phyloP scores from a whole-genome alignment of 2,113 vertebrate species.

The Glareola pratincola region DNA sequence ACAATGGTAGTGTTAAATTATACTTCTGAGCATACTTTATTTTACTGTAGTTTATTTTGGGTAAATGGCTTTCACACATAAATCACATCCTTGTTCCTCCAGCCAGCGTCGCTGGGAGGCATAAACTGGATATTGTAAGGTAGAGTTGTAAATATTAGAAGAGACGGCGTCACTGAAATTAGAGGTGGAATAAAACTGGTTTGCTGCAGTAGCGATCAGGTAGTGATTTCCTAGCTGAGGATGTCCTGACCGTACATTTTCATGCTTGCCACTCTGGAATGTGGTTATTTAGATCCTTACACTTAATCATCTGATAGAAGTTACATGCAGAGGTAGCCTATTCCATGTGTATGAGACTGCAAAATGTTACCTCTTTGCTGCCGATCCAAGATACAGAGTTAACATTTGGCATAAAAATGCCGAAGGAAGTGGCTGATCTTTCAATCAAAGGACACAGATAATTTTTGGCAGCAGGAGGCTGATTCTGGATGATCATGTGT shows the following conservation, averaged over 20 bases:
- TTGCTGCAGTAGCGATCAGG: not conserved
- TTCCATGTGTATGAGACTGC: not conserved
- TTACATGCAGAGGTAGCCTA: not conserved
- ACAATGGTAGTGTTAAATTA: not conserved
- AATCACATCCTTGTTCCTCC: not conserved
- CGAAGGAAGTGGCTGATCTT: not conserved
- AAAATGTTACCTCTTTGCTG: not conserved
- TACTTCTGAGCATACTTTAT: not conserved
- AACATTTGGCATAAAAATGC: not conserved
- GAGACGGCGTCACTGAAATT: rapidly evolving
- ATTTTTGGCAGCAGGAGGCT: not conserved
- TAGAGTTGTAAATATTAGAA: not conserved
- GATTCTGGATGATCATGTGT: not conserved
- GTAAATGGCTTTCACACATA: not conserved
- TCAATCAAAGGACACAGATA: not conserved
- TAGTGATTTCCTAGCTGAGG: not conserved
- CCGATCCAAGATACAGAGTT: not conserved
- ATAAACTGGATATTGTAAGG: not conserved
- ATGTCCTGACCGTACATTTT: not conserved
- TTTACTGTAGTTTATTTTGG: conserved; percentile 29
- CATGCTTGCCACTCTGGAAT: not conserved
- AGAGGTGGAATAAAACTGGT: not conserved
- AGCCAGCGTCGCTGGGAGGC: not conserved
- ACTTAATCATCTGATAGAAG: not conserved
- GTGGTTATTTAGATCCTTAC: not conserved